Percentiles rank a stretch among this genome's conserved stretches.
phyloP scores from a whole-genome alignment of 1,140 invertebrate genomes.

The Paralvinella palmiformis region DNA sequence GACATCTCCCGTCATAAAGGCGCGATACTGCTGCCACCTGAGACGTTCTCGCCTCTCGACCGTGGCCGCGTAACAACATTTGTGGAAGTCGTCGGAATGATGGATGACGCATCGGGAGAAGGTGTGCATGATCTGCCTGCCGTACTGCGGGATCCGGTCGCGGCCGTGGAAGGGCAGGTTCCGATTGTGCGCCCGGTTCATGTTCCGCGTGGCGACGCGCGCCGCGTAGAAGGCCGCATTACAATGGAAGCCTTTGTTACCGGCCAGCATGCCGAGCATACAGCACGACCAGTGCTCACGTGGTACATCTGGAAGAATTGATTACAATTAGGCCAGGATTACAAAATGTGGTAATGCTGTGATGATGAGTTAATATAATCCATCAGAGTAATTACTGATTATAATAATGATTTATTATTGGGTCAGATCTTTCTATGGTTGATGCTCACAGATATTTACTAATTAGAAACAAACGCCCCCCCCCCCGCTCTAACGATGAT shows the following conservation, averaged over 20 bases:
- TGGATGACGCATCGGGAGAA: constrained; percentile 31
- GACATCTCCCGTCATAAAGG: too few species aligned
- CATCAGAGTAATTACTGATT: too few species aligned
- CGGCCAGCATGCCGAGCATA: constrained; percentile 35
- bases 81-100: constrained; percentile 28
- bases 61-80: constrained; percentile 32
- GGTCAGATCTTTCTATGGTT: too few species aligned
- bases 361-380: too few species aligned
- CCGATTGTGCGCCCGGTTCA: constrained; percentile 35
- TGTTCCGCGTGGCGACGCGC: constrained; percentile 27
- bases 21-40: constrained; percentile 12
- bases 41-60: constrained; percentile 18
- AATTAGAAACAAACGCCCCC: too few species aligned
- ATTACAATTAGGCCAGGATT: too few species aligned
- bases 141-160: constrained; percentile 18
- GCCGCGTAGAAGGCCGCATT: constrained; percentile 31
- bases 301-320: constrained; percentile 18
- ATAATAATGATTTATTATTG: too few species aligned
- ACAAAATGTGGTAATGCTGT: too few species aligned
- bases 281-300: constrained; percentile 31
- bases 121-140: constrained; percentile 27
- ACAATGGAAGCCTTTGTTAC: constrained; percentile 42
- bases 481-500: too few species aligned
- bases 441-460: too few species aligned
- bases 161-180: constrained; percentile 21